These are phyloP conservation scores for Aporrectodea caliginosa DNA, from an alignment of 1,140 invertebrate species.

Conservation along the genomic window DNA sequence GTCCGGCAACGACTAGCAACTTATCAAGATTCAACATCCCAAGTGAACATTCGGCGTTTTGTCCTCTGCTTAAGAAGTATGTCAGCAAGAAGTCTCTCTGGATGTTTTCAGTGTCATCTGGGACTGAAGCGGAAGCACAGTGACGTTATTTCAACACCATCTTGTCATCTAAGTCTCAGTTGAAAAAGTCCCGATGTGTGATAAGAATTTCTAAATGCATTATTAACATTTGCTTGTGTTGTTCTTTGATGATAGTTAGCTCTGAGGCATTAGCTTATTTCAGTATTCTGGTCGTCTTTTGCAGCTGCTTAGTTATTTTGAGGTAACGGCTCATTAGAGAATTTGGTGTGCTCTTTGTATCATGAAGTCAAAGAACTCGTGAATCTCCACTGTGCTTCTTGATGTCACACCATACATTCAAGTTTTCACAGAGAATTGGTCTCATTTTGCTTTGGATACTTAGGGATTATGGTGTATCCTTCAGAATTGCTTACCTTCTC, in stretches of 20 bases:
- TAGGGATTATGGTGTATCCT: no score
- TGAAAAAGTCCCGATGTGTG: not conserved
- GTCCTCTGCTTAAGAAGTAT: not conserved
- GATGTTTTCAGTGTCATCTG: not conserved
- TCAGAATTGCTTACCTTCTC: no score
- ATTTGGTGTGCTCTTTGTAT: no score
- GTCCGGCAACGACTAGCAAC: not conserved
- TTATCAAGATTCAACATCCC: not conserved
- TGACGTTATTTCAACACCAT: not conserved
- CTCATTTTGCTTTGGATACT: no score
- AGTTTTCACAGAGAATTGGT: no score
- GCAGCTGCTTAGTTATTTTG: no score
- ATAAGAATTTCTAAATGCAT: constrained; percentile 1
- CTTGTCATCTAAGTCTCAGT: not conserved
- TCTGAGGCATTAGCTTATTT: not conserved
- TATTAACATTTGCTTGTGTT: not conserved
- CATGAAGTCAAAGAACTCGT: no score
- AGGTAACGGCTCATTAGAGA: no score
- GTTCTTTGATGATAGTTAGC: not conserved
- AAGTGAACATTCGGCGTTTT: not conserved
- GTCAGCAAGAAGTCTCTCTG: not conserved
- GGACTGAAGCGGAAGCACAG: no score
- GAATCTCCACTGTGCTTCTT: no score
- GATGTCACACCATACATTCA: no score
- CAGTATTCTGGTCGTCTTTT: no score